Conservation (phyloP, 2,113 vertebrate species). For the Pseudopodoces humilis region DNA sequence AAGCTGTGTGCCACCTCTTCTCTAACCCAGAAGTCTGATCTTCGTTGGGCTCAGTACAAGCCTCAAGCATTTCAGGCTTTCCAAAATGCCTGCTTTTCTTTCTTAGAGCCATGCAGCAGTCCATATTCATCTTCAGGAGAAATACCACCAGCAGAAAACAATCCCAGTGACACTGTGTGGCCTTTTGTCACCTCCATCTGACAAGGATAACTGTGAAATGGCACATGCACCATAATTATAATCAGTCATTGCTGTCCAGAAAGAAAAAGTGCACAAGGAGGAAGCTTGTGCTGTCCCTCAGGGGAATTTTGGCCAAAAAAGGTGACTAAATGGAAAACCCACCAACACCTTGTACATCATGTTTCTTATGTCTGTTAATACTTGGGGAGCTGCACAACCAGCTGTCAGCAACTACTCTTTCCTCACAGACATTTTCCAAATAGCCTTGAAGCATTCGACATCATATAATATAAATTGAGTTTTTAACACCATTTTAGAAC, state of each 20-base stretch:
- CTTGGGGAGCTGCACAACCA: not conserved
- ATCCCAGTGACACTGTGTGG: not conserved
- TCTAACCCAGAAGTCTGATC: not conserved
- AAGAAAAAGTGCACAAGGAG: not conserved
- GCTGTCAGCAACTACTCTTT: not conserved
- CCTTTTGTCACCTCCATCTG: not conserved
- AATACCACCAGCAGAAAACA: not conserved
- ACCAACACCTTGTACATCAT: accelerated
- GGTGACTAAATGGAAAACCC: not conserved
- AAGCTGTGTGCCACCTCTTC: not conserved
- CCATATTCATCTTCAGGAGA: not conserved
- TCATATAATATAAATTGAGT: not conserved
- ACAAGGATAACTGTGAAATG: not conserved
- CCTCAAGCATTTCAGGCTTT: not conserved
- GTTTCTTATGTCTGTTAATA: not conserved
- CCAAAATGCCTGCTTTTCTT: not conserved
- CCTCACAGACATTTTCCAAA: not conserved
- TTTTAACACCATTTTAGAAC: not conserved
- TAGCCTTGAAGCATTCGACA: not conserved
- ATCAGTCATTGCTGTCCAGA: not conserved
- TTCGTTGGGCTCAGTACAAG: not conserved
- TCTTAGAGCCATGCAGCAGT: not conserved
- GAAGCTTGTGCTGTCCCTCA: not conserved
- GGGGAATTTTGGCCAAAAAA: not conserved
- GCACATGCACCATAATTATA: accelerated